Base-by-base conservation (phyloP, 2,888 invertebrate genomes). In the Ecdyonurus torrentis region DNA sequence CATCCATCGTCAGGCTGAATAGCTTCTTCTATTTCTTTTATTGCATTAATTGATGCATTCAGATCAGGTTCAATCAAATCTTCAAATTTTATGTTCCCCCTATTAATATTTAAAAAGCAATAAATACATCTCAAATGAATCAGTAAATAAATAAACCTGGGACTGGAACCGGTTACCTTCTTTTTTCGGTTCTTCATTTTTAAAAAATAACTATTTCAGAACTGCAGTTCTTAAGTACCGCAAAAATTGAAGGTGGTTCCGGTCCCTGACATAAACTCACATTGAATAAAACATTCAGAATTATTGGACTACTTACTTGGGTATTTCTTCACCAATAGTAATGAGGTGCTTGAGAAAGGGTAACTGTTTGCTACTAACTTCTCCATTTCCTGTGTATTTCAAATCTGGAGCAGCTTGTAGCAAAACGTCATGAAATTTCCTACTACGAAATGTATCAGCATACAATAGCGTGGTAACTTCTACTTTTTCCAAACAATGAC, bases 401-500 rank as follows among this genome's bases (percentile, higher is more conserved):
- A 87, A 69, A 67, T 82, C 83, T 0, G 89, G 88, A 22, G 81
- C 78, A 2, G 84, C 69, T 24, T 77, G 70, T 25, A 74, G 75
- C 52, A 90, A 68, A 68, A 86, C 82, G 25, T 81, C 75, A 66
- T 86, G 84, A 71, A 85, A 91, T 67, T 87, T 77, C 66, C 84
- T 83, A 0, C 76, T 77, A 70, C 83, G 84, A 70, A 82, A 85
- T 1, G 70, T 73, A 59, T 82, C 81, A 0, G 85, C 80, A 1
- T 83, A 77, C 1, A 92, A 73, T 2, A 91, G 71, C 0, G 83
- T 84, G 69, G 83, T 85, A 1, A 84, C 77, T 1, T 78, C 79
- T 1, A 86, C 87, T 74, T 88, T 87, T 37, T 83, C 80, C 18
- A 93, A 70, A 62, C 85, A 85, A 71, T 85, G 88, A 60, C 83